A percentile compares a stretch with the other conserved stretches of the same genome.
phyloP scores from a whole-genome alignment of 2,113 vertebrate genomes.

The Channa argus region DNA sequence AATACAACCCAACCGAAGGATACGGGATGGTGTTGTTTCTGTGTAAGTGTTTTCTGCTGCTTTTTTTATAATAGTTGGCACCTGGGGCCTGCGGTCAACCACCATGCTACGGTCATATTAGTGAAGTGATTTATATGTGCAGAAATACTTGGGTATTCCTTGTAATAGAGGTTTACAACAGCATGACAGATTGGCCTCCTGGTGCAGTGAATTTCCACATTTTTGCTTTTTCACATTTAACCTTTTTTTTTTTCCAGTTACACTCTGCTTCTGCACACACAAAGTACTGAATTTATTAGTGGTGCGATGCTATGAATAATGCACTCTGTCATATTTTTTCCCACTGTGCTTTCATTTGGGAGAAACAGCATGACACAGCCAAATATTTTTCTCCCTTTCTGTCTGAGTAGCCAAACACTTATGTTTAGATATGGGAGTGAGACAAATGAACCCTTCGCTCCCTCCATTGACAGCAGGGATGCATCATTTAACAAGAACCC shows the following conservation, averaged over 20 bases:
- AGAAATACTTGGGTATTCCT: conserved; percentile 59
- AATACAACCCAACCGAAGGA: conserved; percentile 43
- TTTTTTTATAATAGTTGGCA: conserved; percentile 39
- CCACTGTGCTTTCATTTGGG: conserved; percentile 56
- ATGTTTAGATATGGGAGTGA: conserved; percentile 7
- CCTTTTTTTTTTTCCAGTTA: background rate
- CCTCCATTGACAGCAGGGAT: background rate
- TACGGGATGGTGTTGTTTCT: conserved; percentile 35
- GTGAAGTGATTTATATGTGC: conserved; percentile 82
- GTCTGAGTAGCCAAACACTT: conserved; percentile 24
- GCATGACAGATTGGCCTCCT: conserved; percentile 67
- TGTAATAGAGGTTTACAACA: conserved; percentile 69
- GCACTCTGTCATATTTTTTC: conserved; percentile 48
- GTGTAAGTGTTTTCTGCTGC: conserved; percentile 41
- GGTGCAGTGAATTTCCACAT: conserved; percentile 51
- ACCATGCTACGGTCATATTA: conserved; percentile 79
- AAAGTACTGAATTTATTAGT: conserved; percentile 68
- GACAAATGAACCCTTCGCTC: conserved; percentile 16
- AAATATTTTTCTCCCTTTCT: conserved; percentile 54
- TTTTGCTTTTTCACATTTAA: conserved; percentile 29
- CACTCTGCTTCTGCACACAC: conserved; percentile 30
- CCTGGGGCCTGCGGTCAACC: conserved; percentile 57
- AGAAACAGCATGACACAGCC: conserved; percentile 55
- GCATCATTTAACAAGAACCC: background rate
- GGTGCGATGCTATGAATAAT: conserved; percentile 71